A percentile compares a stretch with the other conserved stretches of the same genome.
These are phyloP conservation scores for Dicentrarchus labrax DNA, from an alignment of 2,113 vertebrate genomes.

Conservation along the genomic window DNA sequence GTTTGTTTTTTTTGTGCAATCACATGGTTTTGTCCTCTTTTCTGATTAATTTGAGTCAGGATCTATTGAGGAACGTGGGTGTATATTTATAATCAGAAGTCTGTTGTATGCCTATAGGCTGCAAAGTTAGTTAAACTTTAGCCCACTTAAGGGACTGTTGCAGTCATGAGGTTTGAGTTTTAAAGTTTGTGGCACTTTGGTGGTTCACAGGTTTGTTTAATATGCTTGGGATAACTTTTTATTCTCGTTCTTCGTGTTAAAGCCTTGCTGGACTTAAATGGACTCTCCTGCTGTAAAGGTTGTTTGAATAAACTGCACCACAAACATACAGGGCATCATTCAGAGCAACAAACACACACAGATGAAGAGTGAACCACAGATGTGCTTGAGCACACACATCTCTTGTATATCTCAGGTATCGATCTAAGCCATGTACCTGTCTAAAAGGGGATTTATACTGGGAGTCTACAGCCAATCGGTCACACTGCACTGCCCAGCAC, in stretches of 20 bases:
- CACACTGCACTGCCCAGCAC: slow-evolving; percentile 54
- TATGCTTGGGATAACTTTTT: neutral
- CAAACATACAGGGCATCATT: neutral
- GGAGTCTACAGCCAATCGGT: slow-evolving; percentile 54
- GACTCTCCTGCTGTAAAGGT: slow-evolving; percentile 18
- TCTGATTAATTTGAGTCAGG: neutral
- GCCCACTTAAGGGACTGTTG: neutral
- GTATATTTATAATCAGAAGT: neutral
- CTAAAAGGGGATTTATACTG: slow-evolving; percentile 62
- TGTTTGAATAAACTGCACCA: slow-evolving; percentile 32
- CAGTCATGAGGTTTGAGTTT: neutral
- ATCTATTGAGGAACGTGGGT: neutral
- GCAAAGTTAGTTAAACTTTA: neutral
- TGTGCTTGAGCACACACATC: slow-evolving; percentile 54
- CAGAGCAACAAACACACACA: slow-evolving; percentile 29
- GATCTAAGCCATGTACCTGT: slow-evolving; percentile 67
- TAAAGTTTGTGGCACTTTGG: slow-evolving; percentile 9
- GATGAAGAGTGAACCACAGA: slow-evolving; percentile 34
- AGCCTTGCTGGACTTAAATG: slow-evolving; percentile 22
- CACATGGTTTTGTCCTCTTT: neutral
- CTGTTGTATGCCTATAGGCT: neutral
- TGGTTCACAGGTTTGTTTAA: neutral
- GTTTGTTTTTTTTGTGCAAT: neutral
- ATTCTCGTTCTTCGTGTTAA: neutral
- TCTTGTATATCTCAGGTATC: slow-evolving; percentile 46